These are phyloP conservation scores for Ivindomyrus marchei DNA, from an alignment of 2,113 vertebrate species.

Conservation along the genomic window DNA sequence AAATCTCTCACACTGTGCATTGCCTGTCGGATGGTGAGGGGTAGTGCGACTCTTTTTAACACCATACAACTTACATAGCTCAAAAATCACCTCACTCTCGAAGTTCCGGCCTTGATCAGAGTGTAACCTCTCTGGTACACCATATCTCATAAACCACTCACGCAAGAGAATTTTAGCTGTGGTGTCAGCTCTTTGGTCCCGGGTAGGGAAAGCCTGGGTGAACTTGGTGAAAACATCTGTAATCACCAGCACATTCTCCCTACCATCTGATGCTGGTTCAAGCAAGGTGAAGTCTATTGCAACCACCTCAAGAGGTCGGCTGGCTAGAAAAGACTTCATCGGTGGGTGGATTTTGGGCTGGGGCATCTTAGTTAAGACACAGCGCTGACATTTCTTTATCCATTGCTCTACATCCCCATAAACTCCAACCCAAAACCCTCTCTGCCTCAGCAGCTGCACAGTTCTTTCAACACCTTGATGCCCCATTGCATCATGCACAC, in stretches of 20 bases:
- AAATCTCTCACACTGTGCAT: background rate
- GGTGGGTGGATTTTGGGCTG: too few species aligned
- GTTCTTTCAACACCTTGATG: background rate
- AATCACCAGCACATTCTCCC: constrained; percentile 2
- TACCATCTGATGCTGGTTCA: too few species aligned
- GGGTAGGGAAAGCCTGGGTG: background rate
- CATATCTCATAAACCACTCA: constrained; percentile 18
- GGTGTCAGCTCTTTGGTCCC: constrained; percentile 8
- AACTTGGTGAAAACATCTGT: constrained; percentile 22
- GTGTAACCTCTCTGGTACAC: constrained; percentile 5
- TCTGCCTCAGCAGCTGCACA: background rate
- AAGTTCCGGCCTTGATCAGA: constrained; percentile 7
- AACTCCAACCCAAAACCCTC: too few species aligned
- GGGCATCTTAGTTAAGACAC: too few species aligned
- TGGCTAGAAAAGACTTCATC: background rate
- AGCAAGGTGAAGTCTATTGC: too few species aligned
- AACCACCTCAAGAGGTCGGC: background rate
- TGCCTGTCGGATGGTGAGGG: background rate
- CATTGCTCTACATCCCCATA: too few species aligned
- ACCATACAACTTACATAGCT: constrained; percentile 11
- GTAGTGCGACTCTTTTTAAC: background rate
- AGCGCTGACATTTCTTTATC: too few species aligned
- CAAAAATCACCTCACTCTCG: background rate
- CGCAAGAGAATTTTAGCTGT: constrained; percentile 1
- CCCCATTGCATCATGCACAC: background rate